Evolutionary conservation across 2,113 vertebrate genomes (phyloP), one percentile per base, ranked within the genome.

Genomic region (Clinocottus analis): DNA sequence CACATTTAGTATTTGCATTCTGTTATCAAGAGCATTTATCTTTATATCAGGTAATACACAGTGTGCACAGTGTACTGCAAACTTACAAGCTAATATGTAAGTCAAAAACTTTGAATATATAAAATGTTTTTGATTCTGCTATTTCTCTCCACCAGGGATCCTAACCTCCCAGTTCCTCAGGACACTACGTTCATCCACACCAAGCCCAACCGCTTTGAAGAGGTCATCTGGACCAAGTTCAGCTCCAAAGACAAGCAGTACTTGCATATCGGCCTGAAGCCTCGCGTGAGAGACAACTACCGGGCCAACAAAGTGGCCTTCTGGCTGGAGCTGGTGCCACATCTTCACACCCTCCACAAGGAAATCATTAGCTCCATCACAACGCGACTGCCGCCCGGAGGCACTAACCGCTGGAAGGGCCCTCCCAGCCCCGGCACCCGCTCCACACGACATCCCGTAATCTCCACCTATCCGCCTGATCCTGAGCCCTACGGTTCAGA

Each of bases 111-210:
- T n/a, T n/a, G n/a, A n/a, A n/a, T n/a, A n/a, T n/a, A n/a, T n/a
- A n/a, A n/a, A 16, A 65, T 56, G 16, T 14, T n/a, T 33, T 19
- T 58, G 8, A 31, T 69, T 51, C 4, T 73, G 3, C 41, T 51
- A 17, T 78, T 66, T 74, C 49, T 72, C 11, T 80, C 75, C 83
- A 66, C 14, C 85, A 99, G 98, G 72, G 98, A 99, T 90, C 98
- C 98, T 39, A 99, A 99, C 93, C 93, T 97, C 60, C 98, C 98
- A 60, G 97, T 99, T 85, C 97, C 98, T 62, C 98, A 99, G 94
- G 98, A 99, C 76, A 99, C 98, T 71, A 99, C 99, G 87, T 99
- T 99, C 88, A 99, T 99, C 86, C 98, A 99, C 86, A 99, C 98
- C 6, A 99, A 99, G 92, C 98, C 98, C 35, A 99, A 99, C 86